Percentiles rank a stretch among this genome's conserved stretches.
Evolutionary conservation across 1,140 invertebrate genomes (phyloP).

Genomic region (Drosophila pruinosa): DNA sequence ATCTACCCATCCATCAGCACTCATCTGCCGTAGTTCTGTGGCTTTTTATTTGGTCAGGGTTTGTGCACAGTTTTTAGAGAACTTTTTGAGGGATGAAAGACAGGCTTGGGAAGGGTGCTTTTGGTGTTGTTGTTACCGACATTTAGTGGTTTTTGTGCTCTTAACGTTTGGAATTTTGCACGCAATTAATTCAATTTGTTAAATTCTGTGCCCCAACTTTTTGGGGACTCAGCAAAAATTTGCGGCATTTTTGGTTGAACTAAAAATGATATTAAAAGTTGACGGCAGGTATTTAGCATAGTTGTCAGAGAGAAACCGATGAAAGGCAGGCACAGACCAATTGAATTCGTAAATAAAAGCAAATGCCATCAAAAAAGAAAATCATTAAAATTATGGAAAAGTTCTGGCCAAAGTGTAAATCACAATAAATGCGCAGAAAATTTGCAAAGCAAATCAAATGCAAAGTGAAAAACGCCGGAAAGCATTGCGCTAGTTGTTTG

Average conservation of each 20-base stretch:
- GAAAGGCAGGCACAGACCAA: neutral
- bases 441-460: slow-evolving; percentile 3
- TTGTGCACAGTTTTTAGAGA: slow-evolving; percentile 22
- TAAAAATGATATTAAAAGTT: slow-evolving; percentile 31
- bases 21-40: neutral
- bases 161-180: slow-evolving; percentile 46
- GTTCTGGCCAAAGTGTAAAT: neutral
- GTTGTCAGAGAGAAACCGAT: neutral
- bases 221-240: slow-evolving; percentile 1
- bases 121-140: slow-evolving; percentile 34
- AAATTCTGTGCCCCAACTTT: slow-evolving; percentile 30
- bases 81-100: slow-evolving; percentile 12
- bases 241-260: slow-evolving; percentile 16
- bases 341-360: neutral
- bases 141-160: slow-evolving; percentile 54
- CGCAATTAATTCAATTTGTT: slow-evolving; percentile 63
- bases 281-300: slow-evolving; percentile 11
- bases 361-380: neutral
- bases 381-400: neutral
- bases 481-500: slow-evolving; percentile 22
- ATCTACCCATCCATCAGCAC: neutral
- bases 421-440: slow-evolving; percentile 12
- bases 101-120: neutral
- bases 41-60: neutral
- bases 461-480: slow-evolving; percentile 22